Evolutionary conservation across 1,140 invertebrate genomes (phyloP), one percentile per base, ranked within the genome.

Genomic region (Ceratosolen fusciceps): DNA sequence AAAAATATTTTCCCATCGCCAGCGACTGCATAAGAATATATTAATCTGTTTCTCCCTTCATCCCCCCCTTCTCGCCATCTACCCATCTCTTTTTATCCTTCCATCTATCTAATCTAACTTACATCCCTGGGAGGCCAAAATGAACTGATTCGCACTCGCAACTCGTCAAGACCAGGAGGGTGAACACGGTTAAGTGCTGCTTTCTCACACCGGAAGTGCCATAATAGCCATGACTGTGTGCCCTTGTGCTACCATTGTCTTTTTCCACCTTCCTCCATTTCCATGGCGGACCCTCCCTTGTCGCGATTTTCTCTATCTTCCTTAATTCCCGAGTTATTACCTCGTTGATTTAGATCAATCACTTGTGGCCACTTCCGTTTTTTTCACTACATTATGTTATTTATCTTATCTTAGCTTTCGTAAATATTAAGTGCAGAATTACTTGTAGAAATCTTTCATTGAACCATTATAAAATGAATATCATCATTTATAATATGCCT

Each of bases 121-220:
- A 62, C 70, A 70, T 67, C 56, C 39, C 26, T 47, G 8, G 9
- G 2, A 60, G 24, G 71, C 60, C 34, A 58, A 62, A 83, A 84
- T 80, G 80, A 68, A 79, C 81, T 81, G 82, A 84, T 49, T 85
- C 84, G 84, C 84, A 85, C 80, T 84, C 82, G 82, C 77, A 65
- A 83, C 72, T 84, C 84, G 82, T 65, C 31, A 37, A 65, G 31
- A 1, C 31, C 31, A 12, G 10, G 0, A 31, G 19, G 21, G 60
- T 37, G 31, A 65, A 80, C 19, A 81, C 77, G 62, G 80, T 81
- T 86, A 87, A 88, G 87, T 88, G 87, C 87, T 87, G 83, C 85
- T 85, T 88, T 86, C 83, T 88, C 86, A 87, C 85, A 85, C 84
- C 86, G 87, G 87, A 88, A 84, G 83, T 72, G 21, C 81, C 72